Base-by-base conservation (phyloP, 2,113 vertebrate genomes). In the Dascyllus trimaculatus region DNA sequence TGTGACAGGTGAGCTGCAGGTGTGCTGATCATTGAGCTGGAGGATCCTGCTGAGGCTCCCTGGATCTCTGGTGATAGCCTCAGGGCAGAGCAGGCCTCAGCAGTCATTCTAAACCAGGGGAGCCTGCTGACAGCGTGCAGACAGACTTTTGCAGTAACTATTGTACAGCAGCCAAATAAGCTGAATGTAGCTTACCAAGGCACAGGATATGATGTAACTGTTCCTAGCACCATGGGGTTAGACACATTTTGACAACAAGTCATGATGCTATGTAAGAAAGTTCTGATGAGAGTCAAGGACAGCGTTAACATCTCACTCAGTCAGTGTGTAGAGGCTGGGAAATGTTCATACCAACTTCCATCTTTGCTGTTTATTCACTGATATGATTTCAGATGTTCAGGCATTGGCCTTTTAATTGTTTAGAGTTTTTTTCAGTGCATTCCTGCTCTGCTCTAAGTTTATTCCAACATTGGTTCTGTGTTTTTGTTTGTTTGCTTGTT, bases 41-140 rank as follows among this genome's bases (percentile, higher is more conserved):
- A 14, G 64, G 53, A 24, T 66, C 76, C 71, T 24, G 82, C 76
- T 60, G 65, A 71, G 75, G 32, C 70, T 45, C 64, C 59, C 58
- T 29, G 40, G 60, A 61, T 48, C 46, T 75, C 38, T 19, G 59
- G 64, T 75, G 76, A 61, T 57, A 43, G 53, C 9, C 59, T 59
- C 52, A 5, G 70, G 75, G 35, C 69, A 24, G 57, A 68, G 17
- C 21, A 2, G 26, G 26, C 15, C 49, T 22, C 49, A 6, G 56
- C 48, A 49, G 54, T 40, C 56, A 19, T 18, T 35, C 32, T 56
- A 19, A 66, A 17, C 54, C n/a, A 4, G 14, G 11, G 54, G 54
- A 29, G 25, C 62, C n/a, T n/a, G 63, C 5, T 71, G 53, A 70
- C 53, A 53, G 32, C 2, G 46, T 56, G 73, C 59, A 72, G 74